Evolutionary conservation across 1,140 invertebrate species (phyloP).

Genomic region (Heliothis virescens): DNA sequence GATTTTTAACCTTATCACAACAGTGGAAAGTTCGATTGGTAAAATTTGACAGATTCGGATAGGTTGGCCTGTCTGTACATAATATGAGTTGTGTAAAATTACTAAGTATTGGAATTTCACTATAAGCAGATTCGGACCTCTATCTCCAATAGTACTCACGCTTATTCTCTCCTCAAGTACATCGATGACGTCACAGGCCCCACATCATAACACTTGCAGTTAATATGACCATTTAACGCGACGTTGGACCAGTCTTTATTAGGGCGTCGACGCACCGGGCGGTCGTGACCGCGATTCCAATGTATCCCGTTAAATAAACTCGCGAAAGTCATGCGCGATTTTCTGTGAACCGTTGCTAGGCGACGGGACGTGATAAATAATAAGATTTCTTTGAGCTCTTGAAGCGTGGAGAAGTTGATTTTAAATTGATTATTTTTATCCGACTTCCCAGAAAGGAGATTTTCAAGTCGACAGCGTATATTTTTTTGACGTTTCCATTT

Average conservation of each 20-base stretch:
- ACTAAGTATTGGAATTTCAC: too few species aligned
- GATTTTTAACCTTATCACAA: too few species aligned
- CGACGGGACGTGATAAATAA: slow-evolving; percentile 29
- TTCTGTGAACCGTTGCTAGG: slow-evolving; percentile 20
- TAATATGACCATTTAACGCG: slow-evolving; percentile 53
- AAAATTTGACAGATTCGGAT: too few species aligned
- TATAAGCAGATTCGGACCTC: too few species aligned
- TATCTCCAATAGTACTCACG: too few species aligned
- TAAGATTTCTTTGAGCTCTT: background rate
- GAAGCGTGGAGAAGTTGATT: background rate
- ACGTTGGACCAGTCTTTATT: slow-evolving; percentile 42
- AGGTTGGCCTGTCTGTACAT: too few species aligned
- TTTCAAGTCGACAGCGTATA: background rate
- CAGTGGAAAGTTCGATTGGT: too few species aligned
- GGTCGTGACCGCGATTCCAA: slow-evolving; percentile 38
- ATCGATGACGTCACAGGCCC: slow-evolving; percentile 47
- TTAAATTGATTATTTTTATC: slow-evolving; percentile 4
- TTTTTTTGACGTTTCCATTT: background rate
- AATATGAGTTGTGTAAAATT: too few species aligned
- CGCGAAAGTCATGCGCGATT: slow-evolving; percentile 29
- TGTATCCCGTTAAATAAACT: slow-evolving; percentile 40
- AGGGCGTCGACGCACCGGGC: slow-evolving; percentile 48
- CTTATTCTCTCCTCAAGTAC: background rate
- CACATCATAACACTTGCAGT: slow-evolving; percentile 51
- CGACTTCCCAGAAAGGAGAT: background rate